These are phyloP conservation scores for Larimichthys crocea DNA, from an alignment of 2,113 vertebrate genomes.

Conservation along the genomic window DNA sequence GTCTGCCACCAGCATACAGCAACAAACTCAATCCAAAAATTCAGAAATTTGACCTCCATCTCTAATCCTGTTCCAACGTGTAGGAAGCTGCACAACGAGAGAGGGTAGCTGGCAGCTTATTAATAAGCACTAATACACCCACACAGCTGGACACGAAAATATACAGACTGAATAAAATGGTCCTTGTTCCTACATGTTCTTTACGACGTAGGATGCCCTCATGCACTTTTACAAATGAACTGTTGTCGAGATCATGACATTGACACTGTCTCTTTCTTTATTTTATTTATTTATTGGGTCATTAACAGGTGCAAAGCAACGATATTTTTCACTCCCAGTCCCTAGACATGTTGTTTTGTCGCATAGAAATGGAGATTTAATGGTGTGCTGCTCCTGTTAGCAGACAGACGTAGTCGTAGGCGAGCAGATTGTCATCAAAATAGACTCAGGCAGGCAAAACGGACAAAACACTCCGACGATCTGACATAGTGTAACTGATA, in stretches of 20 bases:
- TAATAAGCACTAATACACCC: slow-evolving; percentile 64
- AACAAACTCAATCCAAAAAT: slow-evolving; percentile 31
- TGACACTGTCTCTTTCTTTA: background rate
- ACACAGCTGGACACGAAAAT: slow-evolving; percentile 55
- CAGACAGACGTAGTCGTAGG: background rate
- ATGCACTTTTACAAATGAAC: slow-evolving; percentile 9
- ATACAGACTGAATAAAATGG: slow-evolving; percentile 30
- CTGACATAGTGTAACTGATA: slow-evolving; percentile 23
- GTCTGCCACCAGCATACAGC: background rate
- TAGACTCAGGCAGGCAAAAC: background rate
- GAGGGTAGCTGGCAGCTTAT: slow-evolving; percentile 65
- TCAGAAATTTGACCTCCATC: slow-evolving; percentile 54
- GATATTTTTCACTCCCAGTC: background rate
- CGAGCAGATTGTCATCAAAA: background rate
- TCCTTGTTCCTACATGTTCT: background rate
- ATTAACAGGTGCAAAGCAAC: background rate
- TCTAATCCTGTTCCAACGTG: slow-evolving; percentile 54
- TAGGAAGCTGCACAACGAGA: slow-evolving; percentile 53
- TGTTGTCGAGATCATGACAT: slow-evolving; percentile 6
- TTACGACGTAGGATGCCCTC: background rate
- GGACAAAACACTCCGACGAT: background rate
- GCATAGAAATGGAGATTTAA: background rate
- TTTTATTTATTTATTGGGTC: slow-evolving; percentile 17
- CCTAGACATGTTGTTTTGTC: background rate
- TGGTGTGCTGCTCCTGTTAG: background rate